Conservation (phyloP, 2,797 vertebrate species). For the Notolabrus celidotus region DNA sequence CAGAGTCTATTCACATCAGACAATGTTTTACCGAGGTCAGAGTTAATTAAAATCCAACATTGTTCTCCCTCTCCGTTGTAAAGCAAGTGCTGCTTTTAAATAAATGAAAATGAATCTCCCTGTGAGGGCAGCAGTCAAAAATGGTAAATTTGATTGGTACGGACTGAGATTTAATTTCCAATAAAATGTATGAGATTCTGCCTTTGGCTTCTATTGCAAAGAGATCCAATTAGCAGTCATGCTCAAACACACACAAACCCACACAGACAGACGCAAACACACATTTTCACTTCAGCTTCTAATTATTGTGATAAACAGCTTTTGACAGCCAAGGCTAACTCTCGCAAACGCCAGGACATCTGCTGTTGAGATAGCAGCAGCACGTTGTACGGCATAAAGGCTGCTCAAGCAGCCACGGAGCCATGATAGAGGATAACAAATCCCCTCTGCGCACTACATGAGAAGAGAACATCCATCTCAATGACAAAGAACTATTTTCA, state of each 20-base stretch:
- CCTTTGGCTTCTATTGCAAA: slow-evolving; percentile 22
- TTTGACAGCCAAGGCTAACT: slow-evolving; percentile 60
- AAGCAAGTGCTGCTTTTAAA: slow-evolving; percentile 22
- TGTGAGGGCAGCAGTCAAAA: slow-evolving; percentile 1
- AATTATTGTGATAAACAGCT: slow-evolving; percentile 70
- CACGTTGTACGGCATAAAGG: slow-evolving; percentile 38
- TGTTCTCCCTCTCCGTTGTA: slow-evolving; percentile 3
- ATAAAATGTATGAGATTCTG: slow-evolving; percentile 20
- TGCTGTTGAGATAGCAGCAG: slow-evolving; percentile 61
- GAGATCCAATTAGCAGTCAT: slow-evolving; percentile 40
- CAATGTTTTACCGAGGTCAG: slow-evolving; percentile 20
- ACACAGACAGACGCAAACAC: slow-evolving; percentile 5
- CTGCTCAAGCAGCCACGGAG: slow-evolving; percentile 42
- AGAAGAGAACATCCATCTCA: slow-evolving; percentile 72
- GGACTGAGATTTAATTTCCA: slow-evolving; percentile 9
- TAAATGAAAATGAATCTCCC: slow-evolving; percentile 16
- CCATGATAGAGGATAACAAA: slow-evolving; percentile 65
- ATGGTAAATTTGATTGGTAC: not conserved
- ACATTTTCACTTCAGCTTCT: slow-evolving; percentile 30
- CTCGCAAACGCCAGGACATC: slow-evolving; percentile 60
- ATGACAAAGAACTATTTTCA: slow-evolving; percentile 61
- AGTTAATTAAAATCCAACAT: slow-evolving; percentile 58
- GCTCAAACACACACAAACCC: not conserved
- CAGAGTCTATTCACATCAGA: slow-evolving; percentile 29
- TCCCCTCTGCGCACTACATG: slow-evolving; percentile 49